Conservation (phyloP, 1,140 invertebrate species). For the Teleopsis dalmanni region DNA sequence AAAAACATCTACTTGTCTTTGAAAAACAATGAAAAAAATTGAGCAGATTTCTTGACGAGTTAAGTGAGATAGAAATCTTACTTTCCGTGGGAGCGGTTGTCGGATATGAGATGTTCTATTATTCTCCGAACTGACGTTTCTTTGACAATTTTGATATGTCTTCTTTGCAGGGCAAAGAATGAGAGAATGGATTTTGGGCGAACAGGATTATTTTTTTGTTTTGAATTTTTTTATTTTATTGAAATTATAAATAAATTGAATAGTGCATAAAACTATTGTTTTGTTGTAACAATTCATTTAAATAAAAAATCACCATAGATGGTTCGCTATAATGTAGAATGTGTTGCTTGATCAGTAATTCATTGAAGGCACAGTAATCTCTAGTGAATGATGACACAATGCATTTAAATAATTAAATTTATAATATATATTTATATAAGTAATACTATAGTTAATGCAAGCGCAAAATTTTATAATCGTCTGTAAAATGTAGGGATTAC, state of each 20-base stretch:
- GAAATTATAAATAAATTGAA: constrained; percentile 8
- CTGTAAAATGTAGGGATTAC: no score
- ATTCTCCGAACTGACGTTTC: neutral
- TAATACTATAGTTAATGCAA: no score
- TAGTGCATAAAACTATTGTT: neutral
- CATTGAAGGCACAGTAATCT: no score
- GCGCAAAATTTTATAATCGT: no score
- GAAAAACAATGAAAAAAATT: neutral
- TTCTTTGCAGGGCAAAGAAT: neutral
- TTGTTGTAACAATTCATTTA: neutral
- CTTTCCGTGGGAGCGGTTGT: neutral
- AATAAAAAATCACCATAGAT: constrained; percentile 12
- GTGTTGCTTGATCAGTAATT: no score
- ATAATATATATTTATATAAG: no score
- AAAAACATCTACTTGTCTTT: no score
- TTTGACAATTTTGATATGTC: neutral
- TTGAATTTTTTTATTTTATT: neutral
- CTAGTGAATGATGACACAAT: no score
- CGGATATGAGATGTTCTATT: constrained; percentile 5
- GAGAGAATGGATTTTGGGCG: neutral
- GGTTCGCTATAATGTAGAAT: no score
- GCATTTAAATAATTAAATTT: no score
- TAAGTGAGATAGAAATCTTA: neutral
- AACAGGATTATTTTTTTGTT: constrained; percentile 4
- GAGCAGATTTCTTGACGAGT: neutral